Base-by-base conservation (phyloP, 2,113 vertebrate species). In the Rhizomys pruinosus region DNA sequence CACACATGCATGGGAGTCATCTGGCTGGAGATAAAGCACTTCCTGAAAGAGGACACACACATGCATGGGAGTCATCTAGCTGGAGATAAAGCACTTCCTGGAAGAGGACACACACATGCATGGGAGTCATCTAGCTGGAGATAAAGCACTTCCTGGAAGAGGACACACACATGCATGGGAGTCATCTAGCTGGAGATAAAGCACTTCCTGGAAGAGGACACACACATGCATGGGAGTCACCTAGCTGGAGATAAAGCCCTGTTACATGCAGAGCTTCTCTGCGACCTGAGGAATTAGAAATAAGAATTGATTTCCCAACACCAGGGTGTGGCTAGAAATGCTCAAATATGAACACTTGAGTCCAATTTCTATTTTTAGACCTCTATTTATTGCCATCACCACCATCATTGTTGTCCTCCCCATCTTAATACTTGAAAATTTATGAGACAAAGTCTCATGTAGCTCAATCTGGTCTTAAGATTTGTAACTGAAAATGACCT, bases 31-130 rank as follows among this genome's bases (percentile, higher is more conserved):
- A n/a, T n/a, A n/a, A n/a, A n/a, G 99, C 98, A 99, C 99, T 99
- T 99, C 99, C 99, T 99, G 97, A 69, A 97, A 98, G 42, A 96
- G 82, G 92, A 97, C 3, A 96, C 84, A 86, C 13, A 72, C 86
- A 81, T n/a, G 91, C 29, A 68, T 32, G 87, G 93, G 12, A 90
- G 87, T 42, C 47, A 91, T 3, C 76, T 85, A 4, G 44, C 0
- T n/a, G n/a, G n/a, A n/a, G n/a, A n/a, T n/a, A n/a, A n/a, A n/a
- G 99, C 98, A 99, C 99, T 99, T 99, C 99, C 99, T 99, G 97
- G 66, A 97, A 98, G 42, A 96, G 82, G 92, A 97, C 3, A 96
- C 84, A 86, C 13, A 72, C 86, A 81, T n/a, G 91, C 29, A 68
- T 32, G 87, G 93, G 12, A 90, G 87, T 42, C 47, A 91, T 3